Evolutionary conservation across 2,113 vertebrate genomes (phyloP).

Genomic region (Oryzias javanicus): DNA sequence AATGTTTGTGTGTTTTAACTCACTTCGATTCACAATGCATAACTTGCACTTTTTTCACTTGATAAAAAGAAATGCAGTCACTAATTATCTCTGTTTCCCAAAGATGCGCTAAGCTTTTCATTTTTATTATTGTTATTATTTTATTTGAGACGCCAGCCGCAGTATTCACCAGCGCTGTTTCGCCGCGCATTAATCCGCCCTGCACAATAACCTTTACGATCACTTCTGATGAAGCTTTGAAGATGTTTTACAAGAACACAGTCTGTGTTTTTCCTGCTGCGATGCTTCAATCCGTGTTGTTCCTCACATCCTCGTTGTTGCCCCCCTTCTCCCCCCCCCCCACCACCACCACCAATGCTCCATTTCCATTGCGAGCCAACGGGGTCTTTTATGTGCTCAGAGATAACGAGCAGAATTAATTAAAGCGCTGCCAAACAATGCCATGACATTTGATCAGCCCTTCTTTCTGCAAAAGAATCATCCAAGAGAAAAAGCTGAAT

Average conservation of each 20-base stretch:
- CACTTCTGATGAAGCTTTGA: slow-evolving; percentile 56
- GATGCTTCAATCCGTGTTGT: slow-evolving; percentile 4
- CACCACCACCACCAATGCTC: slow-evolving; percentile 49
- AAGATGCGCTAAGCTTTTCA: slow-evolving; percentile 40
- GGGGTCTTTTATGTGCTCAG: slow-evolving; percentile 56
- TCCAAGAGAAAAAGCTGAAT: slow-evolving; percentile 35
- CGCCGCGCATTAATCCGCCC: slow-evolving; percentile 74
- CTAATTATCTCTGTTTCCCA: slow-evolving; percentile 53
- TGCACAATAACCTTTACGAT: slow-evolving; percentile 64
- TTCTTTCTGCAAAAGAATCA: slow-evolving; percentile 41
- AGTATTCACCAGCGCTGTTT: slow-evolving; percentile 63
- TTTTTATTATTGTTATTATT: slow-evolving; percentile 12
- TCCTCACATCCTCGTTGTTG: slow-evolving; percentile 31
- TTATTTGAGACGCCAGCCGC: slow-evolving; percentile 61
- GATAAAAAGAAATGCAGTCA: slow-evolving; percentile 49
- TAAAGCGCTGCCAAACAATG: slow-evolving; percentile 70
- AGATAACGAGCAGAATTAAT: slow-evolving; percentile 77
- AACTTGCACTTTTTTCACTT: slow-evolving; percentile 60
- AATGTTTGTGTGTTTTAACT: slow-evolving; percentile 46
- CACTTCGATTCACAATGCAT: slow-evolving; percentile 55
- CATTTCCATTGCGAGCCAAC: slow-evolving; percentile 63
- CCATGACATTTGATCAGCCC: slow-evolving; percentile 68
- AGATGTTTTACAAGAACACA: slow-evolving; percentile 28
- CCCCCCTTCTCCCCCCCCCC: background rate
- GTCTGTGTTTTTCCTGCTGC: slow-evolving; percentile 22